Percentiles rank a stretch among this genome's conserved stretches.
phyloP scores from a whole-genome alignment of 2,797 vertebrate species.

The Iguana delicatissima region DNA sequence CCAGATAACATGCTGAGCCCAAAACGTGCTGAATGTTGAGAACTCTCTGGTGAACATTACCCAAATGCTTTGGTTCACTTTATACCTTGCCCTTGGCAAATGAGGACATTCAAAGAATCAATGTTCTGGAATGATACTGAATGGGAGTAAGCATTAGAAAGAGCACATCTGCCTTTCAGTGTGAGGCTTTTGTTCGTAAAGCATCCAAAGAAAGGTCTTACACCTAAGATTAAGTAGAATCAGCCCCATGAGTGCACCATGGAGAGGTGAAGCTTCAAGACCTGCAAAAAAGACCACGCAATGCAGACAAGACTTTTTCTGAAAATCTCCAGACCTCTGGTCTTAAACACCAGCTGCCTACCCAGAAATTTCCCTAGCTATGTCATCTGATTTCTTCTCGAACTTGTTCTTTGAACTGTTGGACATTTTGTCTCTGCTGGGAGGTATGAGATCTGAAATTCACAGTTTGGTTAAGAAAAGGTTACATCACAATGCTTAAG shows the following conservation, averaged over 20 bases:
- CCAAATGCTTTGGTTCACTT: not conserved
- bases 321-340: not conserved
- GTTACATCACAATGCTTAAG: not conserved
- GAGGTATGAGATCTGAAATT: not conserved
- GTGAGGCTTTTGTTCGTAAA: not conserved
- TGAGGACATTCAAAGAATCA: not conserved
- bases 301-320: not conserved
- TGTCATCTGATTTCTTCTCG: not conserved
- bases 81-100: not conserved
- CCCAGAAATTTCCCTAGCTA: not conserved
- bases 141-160: not conserved
- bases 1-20: not conserved
- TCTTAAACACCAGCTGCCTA: not conserved
- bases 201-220: not conserved
- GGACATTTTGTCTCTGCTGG: too few relatives aligned
- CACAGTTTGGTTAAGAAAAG: not conserved
- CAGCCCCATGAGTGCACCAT: not conserved
- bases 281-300: not conserved
- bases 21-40: not conserved
- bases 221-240: not conserved
- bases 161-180: not conserved
- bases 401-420: too few relatives aligned
- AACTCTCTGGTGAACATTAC: not conserved
- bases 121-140: not conserved
- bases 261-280: not conserved